A percentile compares a stretch with the other conserved stretches of the same genome.
phyloP scores from a whole-genome alignment of 2,797 vertebrate genomes.

The Podarcis lilfordi region DNA sequence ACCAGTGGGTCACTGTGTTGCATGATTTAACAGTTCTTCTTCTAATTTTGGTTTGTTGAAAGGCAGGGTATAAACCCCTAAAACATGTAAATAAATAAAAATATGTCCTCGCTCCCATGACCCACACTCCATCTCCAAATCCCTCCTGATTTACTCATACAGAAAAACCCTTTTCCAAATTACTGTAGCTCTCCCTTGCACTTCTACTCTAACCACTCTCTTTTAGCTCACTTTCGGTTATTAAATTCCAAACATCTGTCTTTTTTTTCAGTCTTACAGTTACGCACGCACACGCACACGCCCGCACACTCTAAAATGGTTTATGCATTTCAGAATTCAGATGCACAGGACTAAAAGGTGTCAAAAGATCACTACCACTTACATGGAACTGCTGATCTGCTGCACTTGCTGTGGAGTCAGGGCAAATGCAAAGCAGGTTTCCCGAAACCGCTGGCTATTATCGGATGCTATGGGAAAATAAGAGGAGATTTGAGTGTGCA shows the following conservation, averaged over 20 bases:
- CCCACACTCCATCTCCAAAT: not conserved
- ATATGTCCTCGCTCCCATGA: not conserved
- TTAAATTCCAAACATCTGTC: not conserved
- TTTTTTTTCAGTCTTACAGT: not conserved
- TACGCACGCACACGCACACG: accelerated
- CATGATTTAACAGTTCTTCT: not conserved
- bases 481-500: not conserved
- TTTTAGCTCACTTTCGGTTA: not conserved
- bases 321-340: constrained; percentile 2
- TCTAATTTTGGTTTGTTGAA: not conserved
- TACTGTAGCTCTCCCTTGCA: not conserved
- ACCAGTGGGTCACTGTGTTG: no score
- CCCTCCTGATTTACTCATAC: not conserved
- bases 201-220: not conserved
- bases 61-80: not conserved
- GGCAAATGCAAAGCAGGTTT: constrained; percentile 98
- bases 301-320: not conserved
- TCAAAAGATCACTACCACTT: constrained; percentile 73
- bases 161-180: not conserved
- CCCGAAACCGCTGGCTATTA: constrained; percentile 98
- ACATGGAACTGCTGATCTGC: constrained; percentile 99
- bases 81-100: not conserved
- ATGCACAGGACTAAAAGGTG: not conserved
- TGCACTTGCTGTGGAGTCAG: constrained; percentile 98
- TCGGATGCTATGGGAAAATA: constrained; percentile 86